These are phyloP conservation scores for Nomada hirtipes DNA, from an alignment of 2,888 invertebrate genomes.

Conservation along the genomic window DNA sequence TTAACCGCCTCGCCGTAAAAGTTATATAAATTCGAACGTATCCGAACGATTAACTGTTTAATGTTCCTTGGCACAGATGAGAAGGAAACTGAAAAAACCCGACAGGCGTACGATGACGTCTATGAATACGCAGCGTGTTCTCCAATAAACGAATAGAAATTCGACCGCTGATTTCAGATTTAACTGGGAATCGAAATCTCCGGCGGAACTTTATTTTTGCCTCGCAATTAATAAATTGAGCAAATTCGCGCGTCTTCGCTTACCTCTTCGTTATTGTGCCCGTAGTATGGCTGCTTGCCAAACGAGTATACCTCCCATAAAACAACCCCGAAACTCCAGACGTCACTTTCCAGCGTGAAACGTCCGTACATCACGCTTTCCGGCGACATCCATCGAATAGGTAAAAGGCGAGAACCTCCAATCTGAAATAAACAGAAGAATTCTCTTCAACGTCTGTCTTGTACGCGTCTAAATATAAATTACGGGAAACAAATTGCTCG, in stretches of 20 bases:
- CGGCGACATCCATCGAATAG: constrained; percentile 98
- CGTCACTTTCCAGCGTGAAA: constrained; percentile 95
- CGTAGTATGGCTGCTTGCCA: constrained; percentile 97
- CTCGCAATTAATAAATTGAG: no score
- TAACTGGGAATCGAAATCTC: no score
- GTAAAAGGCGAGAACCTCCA: constrained; percentile 92
- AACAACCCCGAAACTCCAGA: constrained; percentile 97
- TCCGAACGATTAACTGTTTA: no score
- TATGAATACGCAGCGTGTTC: no score
- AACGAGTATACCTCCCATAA: constrained; percentile 97
- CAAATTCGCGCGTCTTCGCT: constrained; percentile 8
- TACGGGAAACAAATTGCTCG: neutral
- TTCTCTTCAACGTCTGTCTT: neutral
- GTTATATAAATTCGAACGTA: no score
- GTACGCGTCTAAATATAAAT: neutral
- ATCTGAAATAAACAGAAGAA: constrained; percentile 84
- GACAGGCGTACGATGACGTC: no score
- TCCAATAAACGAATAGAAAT: no score
- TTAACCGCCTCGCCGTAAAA: no score
- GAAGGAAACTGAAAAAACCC: no score
- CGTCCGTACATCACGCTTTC: constrained; percentile 96
- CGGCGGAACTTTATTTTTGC: no score
- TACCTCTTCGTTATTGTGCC: constrained; percentile 94
- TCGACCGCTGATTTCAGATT: no score
- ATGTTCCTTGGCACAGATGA: no score